These are phyloP conservation scores for Drosophila oshimai DNA, from an alignment of 1,140 invertebrate genomes.

Conservation along the genomic window DNA sequence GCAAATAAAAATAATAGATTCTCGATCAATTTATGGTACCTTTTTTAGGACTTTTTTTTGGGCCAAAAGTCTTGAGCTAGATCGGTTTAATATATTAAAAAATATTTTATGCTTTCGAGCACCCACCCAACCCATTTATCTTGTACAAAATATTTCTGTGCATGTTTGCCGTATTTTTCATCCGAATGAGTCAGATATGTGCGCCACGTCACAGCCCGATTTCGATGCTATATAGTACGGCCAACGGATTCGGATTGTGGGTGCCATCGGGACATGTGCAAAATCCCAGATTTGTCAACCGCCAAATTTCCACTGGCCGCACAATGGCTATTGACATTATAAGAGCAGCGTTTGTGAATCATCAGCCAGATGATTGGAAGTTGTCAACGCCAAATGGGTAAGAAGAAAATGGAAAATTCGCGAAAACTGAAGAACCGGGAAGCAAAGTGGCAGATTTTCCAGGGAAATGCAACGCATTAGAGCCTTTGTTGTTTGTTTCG, in stretches of 20 bases:
- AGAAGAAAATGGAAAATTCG: not conserved
- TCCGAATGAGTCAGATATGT: constrained; percentile 29
- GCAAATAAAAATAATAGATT: too few species aligned
- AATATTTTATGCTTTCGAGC: constrained; percentile 30
- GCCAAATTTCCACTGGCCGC: constrained; percentile 15
- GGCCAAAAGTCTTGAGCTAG: not conserved
- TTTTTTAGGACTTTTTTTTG: not conserved
- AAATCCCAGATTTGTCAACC: constrained; percentile 56
- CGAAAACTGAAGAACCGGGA: constrained; percentile 6
- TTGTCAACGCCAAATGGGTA: constrained; percentile 51
- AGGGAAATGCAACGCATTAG: constrained; percentile 48
- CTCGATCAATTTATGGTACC: not conserved
- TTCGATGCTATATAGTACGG: constrained; percentile 7
- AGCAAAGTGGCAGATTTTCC: constrained; percentile 10
- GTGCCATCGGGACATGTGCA: constrained; percentile 9
- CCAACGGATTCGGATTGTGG: constrained; percentile 17
- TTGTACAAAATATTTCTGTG: constrained; percentile 15
- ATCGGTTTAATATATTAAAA: not conserved
- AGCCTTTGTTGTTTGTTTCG: constrained; percentile 11
- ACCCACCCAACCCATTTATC: constrained; percentile 35
- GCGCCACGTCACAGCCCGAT: constrained; percentile 34
- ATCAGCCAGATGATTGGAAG: constrained; percentile 52
- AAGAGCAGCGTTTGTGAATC: constrained; percentile 43
- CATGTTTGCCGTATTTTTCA: constrained; percentile 41
- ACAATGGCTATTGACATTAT: constrained; percentile 54